Evolutionary conservation across 2,888 invertebrate species (phyloP).

Genomic region (Acanthopleura granulata): DNA sequence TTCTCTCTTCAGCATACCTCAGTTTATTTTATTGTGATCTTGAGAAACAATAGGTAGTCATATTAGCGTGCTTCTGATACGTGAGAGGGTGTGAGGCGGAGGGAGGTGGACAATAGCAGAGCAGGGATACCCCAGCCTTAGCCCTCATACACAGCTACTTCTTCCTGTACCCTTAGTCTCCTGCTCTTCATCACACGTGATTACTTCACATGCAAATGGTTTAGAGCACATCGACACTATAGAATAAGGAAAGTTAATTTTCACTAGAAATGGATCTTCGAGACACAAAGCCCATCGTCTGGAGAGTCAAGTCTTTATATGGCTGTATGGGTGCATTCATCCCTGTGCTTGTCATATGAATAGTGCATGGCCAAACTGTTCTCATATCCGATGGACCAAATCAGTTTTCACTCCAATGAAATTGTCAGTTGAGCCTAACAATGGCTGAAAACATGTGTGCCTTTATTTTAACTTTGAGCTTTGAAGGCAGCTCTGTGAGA

Average conservation of each 20-base stretch:
- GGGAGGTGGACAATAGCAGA: too few relatives aligned
- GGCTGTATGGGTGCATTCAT: background rate
- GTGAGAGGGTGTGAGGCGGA: too few relatives aligned
- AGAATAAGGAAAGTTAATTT: constrained; percentile 14
- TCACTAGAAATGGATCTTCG: constrained; percentile 14
- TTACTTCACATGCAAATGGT: constrained; percentile 15
- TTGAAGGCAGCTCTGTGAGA: background rate
- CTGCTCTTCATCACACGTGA: constrained; percentile 10
- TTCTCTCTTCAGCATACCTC: too few relatives aligned
- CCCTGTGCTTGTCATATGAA: background rate
- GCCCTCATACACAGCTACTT: too few relatives aligned
- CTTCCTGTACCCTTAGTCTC: background rate
- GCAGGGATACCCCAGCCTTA: too few relatives aligned
- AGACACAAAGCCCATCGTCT: background rate
- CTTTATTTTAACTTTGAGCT: background rate
- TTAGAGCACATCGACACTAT: constrained; percentile 2
- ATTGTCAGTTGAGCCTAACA: background rate
- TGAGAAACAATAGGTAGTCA: too few relatives aligned
- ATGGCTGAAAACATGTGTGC: constrained; percentile 4
- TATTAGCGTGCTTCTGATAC: too few relatives aligned
- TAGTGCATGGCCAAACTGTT: background rate
- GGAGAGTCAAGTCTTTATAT: constrained; percentile 14
- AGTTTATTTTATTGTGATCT: too few relatives aligned
- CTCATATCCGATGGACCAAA: background rate
- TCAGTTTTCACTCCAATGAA: constrained; percentile 16